phyloP scores from a whole-genome alignment of 2,113 vertebrate species.

The Anolis sagrei region DNA sequence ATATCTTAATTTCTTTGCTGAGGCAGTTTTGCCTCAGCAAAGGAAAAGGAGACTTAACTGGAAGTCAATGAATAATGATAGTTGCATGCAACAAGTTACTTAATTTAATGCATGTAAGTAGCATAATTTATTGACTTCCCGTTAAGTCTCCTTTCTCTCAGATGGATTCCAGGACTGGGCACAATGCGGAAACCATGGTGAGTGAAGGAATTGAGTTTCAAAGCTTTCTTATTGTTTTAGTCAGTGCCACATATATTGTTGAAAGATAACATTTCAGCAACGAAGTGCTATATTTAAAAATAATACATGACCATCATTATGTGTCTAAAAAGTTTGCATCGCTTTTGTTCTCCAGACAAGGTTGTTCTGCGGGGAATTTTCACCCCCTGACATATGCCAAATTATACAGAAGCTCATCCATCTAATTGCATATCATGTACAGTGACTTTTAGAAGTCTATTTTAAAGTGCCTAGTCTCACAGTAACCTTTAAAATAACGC shows the following conservation, averaged over 20 bases:
- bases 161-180: neutral
- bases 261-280: neutral
- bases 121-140: neutral
- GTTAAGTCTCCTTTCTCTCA: neutral
- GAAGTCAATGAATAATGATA: neutral
- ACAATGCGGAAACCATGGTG: neutral
- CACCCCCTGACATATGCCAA: constrained; percentile 45
- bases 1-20: neutral
- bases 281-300: constrained; percentile 19
- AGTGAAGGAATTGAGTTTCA: constrained; percentile 4
- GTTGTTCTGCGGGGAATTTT: constrained; percentile 43
- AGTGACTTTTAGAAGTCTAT: constrained; percentile 55
- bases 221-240: neutral
- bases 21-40: too few species aligned
- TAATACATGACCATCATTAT: constrained; percentile 13
- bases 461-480: constrained; percentile 30
- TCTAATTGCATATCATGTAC: constrained; percentile 59
- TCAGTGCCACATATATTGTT: neutral
- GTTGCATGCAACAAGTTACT: neutral
- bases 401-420: constrained; percentile 57
- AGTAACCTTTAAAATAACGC: constrained; percentile 62
- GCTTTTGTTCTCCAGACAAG: constrained; percentile 52
- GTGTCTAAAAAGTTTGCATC: constrained; percentile 44
- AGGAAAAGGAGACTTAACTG: neutral
- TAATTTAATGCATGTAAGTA: neutral